A percentile compares a stretch with the other conserved stretches of the same genome.
These are phyloP conservation scores for Protaetia brevitarsis DNA, from an alignment of 1,140 invertebrate species.

Conservation along the genomic window DNA sequence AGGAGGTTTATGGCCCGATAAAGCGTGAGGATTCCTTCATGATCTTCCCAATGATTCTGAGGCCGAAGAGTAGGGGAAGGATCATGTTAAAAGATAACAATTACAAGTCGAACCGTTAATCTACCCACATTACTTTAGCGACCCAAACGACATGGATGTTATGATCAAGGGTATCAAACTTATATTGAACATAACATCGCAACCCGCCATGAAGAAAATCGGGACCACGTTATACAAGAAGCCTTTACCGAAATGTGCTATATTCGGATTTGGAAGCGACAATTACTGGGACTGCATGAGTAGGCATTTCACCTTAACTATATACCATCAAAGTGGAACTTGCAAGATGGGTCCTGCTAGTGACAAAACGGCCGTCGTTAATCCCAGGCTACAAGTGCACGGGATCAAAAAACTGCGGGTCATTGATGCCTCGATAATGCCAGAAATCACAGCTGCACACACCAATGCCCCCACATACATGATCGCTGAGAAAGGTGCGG, in stretches of 20 bases:
- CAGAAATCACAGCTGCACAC: constrained; percentile 59
- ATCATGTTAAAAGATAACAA: constrained; percentile 62
- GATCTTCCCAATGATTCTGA: constrained; percentile 60
- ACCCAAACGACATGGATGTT: constrained; percentile 50
- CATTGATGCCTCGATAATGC: constrained; percentile 68
- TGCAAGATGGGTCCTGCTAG: constrained; percentile 77
- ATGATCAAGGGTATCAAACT: constrained; percentile 46
- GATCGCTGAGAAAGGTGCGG: constrained; percentile 70
- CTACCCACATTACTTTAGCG: constrained; percentile 73
- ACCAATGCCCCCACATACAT: constrained; percentile 65
- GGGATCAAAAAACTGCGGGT: constrained; percentile 69
- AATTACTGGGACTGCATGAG: constrained; percentile 75
- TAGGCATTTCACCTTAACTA: constrained; percentile 64
- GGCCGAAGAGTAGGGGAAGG: constrained; percentile 69
- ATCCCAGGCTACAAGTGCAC: constrained; percentile 65
- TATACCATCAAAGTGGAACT: constrained; percentile 77
- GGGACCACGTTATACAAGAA: constrained; percentile 56
- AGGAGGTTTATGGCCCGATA: constrained; percentile 45
- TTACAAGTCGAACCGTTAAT: constrained; percentile 77
- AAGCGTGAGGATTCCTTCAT: constrained; percentile 42
- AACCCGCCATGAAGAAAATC: constrained; percentile 46
- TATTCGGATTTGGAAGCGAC: constrained; percentile 66
- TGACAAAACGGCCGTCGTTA: constrained; percentile 69
- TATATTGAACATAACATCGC: constrained; percentile 41
- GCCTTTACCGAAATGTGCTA: constrained; percentile 72